These are phyloP conservation scores for Herpailurus yagouaroundi DNA, from an alignment of 2,113 vertebrate species.

Conservation along the genomic window DNA sequence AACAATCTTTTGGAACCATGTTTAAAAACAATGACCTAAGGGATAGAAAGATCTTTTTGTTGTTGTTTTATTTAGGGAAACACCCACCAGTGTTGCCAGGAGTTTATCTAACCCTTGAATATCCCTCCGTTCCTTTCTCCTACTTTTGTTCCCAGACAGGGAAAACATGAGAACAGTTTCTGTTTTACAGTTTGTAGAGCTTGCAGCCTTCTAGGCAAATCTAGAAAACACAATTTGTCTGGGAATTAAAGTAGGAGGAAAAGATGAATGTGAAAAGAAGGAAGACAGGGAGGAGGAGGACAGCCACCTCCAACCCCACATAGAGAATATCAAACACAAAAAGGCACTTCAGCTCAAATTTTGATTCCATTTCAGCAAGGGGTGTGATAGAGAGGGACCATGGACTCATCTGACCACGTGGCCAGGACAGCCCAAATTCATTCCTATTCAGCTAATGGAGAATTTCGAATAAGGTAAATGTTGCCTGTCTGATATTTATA, in stretches of 20 bases:
- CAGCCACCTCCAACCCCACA: too few species aligned
- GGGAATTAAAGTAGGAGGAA: background rate
- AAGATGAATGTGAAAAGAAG: background rate
- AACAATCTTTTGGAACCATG: background rate
- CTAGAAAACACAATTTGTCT: background rate
- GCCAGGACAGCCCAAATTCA: conserved; percentile 26
- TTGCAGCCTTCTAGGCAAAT: conserved; percentile 4
- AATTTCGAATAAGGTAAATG: conserved; percentile 53
- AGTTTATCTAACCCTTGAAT: conserved; percentile 23
- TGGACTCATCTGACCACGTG: background rate
- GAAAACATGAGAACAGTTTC: conserved; percentile 14
- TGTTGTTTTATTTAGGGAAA: conserved; percentile 10
- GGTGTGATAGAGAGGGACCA: background rate
- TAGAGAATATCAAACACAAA: background rate
- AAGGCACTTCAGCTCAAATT: background rate
- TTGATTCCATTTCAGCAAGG: conserved; percentile 18
- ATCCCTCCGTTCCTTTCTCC: background rate
- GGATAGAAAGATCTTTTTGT: background rate
- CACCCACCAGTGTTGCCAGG: conserved; percentile 11
- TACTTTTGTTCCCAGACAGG: conserved; percentile 17
- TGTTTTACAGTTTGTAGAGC: background rate
- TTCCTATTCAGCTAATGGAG: conserved; percentile 28
- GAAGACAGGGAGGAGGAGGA: too few species aligned
- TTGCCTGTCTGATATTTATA: conserved; percentile 54
- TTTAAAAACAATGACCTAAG: background rate